Percentiles rank a stretch among this genome's conserved stretches.
Conservation (phyloP, 2,797 vertebrate genomes). For the Zonotrichia albicollis region DNA sequence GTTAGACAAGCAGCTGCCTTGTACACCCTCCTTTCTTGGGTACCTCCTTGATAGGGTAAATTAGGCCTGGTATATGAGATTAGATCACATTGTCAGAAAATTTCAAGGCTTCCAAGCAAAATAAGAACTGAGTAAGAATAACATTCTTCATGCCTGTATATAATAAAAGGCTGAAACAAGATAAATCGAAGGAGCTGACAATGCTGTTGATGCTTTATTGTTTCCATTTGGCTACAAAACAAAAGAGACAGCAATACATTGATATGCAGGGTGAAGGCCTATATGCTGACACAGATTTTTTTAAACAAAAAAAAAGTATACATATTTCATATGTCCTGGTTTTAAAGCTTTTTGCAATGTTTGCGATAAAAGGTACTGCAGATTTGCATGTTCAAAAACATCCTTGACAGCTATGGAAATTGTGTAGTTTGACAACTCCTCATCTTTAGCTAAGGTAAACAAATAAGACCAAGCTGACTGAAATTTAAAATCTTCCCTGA, state of each 20-base stretch:
- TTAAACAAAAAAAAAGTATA: background rate
- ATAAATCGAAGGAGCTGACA: background rate
- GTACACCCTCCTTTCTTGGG: background rate
- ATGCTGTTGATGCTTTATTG: background rate
- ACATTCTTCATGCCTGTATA: background rate
- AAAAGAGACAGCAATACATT: background rate
- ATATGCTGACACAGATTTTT: constrained; percentile 10
- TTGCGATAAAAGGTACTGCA: constrained; percentile 56
- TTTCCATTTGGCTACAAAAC: constrained; percentile 33
- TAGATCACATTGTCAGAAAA: background rate
- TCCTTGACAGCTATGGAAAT: constrained; percentile 69
- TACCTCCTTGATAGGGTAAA: background rate
- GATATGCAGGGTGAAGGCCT: constrained; percentile 9
- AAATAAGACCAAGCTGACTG: constrained; percentile 63
- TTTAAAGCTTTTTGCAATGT: constrained; percentile 62
- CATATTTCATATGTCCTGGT: constrained; percentile 53
- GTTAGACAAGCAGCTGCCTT: background rate
- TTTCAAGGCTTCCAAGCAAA: background rate
- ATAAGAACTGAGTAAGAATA: background rate
- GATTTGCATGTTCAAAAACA: constrained; percentile 66
- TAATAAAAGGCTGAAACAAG: background rate
- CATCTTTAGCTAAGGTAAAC: constrained; percentile 59
- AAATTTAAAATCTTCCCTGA: constrained; percentile 60
- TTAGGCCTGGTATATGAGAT: background rate
- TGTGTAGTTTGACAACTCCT: constrained; percentile 61